Percentiles rank a stretch among this genome's conserved stretches.
These are phyloP conservation scores for Prietella phreatophila DNA, from an alignment of 2,113 vertebrate genomes.

Conservation along the genomic window DNA sequence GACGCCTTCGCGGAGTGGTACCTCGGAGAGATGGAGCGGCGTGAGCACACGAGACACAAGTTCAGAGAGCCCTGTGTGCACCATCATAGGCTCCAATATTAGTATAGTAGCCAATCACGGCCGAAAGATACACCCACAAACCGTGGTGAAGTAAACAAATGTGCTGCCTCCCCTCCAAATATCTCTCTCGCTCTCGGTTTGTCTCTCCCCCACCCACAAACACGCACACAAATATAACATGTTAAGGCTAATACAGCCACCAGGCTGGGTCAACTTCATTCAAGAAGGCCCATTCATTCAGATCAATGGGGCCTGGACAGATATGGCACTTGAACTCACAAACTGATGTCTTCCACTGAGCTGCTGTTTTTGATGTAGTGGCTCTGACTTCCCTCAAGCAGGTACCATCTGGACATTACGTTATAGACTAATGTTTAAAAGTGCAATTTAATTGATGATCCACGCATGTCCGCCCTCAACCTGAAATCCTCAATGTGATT, in stretches of 20 bases:
- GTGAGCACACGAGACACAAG: too few species aligned
- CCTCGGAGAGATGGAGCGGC: too few species aligned
- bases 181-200: not conserved
- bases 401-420: constrained; percentile 15
- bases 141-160: constrained; percentile 65
- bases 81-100: constrained; percentile 27
- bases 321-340: constrained; percentile 74
- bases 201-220: not conserved
- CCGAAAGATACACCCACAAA: constrained; percentile 28
- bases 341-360: constrained; percentile 66
- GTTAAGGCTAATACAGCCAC: constrained; percentile 51
- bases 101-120: constrained; percentile 28
- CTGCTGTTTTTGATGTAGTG: constrained; percentile 56
- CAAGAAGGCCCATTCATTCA: constrained; percentile 66
- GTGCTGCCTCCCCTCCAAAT: constrained; percentile 38
- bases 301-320: constrained; percentile 63
- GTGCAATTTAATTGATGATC: constrained; percentile 5
- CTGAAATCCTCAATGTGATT: not conserved
- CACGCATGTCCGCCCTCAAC: not conserved
- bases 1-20: too few species aligned
- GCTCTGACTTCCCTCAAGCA: constrained; percentile 42
- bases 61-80: constrained; percentile 42
- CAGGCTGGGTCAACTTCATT: constrained; percentile 61
- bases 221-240: constrained; percentile 31
- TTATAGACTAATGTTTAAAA: constrained; percentile 5